Evolutionary conservation across 2,888 invertebrate genomes (phyloP), one percentile per base, ranked within the genome.

Genomic region (Ernsta delagoae): DNA sequence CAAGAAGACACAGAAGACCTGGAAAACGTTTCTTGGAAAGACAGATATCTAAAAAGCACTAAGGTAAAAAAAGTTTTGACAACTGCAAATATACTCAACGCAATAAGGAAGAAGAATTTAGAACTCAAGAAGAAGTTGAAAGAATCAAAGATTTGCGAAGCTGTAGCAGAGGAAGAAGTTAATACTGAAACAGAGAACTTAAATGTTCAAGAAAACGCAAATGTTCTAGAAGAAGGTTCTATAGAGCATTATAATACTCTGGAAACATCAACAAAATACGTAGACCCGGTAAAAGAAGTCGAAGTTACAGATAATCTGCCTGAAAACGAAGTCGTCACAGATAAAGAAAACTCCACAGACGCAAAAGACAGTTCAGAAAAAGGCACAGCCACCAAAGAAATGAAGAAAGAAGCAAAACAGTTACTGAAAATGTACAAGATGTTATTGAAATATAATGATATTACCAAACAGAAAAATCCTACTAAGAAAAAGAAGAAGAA

Each of bases 81-180:
- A 53, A 78, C 79, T 0, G 90, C 95, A 0, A 94, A 94, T 57
- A 88, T 95, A 56, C 84, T 95, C 0, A 95, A 95, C 73, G 94
- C 94, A 16, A 82, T 95, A n/a, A 86, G 95, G 71, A 95, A 94
- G 75, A 95, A 95, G 78, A 94, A 95, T 73, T 92, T 80, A 75
- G 87, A 93, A 70, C 74, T 94, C 1, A 93, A 93, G 74, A 87
- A 80, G 71, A 92, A 89, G 66, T 72, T 93, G 59, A 83, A 84
- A 73, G 83, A 88, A 62, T 79, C 81, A 8, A 86, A 85, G 71
- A 73, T 69, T 24, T 1, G 24, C 24, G 24, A 24, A 12, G 72
- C 77, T 39, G 65, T 70, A 11, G 77, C 80, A 60, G 84, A 73
- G 71, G 75, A 73, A 68, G 69, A 75, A 16, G 75, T 66, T 57